A percentile compares a stretch with the other conserved stretches of the same genome.
phyloP scores from a whole-genome alignment of 2,113 vertebrate genomes.

The Epinephelus fuscoguttatus region DNA sequence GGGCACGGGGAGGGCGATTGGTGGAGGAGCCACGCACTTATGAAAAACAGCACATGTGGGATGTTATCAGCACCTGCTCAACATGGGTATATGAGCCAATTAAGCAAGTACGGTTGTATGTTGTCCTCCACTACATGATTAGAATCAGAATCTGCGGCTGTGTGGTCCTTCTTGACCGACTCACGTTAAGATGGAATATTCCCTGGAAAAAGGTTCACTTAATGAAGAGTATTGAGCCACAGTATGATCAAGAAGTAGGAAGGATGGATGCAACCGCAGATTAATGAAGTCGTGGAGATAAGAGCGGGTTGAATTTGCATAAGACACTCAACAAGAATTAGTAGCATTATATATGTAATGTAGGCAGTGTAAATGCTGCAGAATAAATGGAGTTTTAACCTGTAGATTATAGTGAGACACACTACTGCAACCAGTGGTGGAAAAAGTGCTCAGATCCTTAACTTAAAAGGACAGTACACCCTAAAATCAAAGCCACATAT shows the following conservation, averaged over 20 bases:
- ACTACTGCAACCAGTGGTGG: neutral
- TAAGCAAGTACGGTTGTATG: conserved; percentile 69
- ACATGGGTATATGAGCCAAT: conserved; percentile 72
- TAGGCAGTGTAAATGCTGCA: conserved; percentile 19
- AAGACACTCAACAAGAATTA: conserved; percentile 55
- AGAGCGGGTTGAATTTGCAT: conserved; percentile 60
- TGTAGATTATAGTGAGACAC: neutral
- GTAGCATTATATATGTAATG: conserved; percentile 46
- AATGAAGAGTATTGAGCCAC: conserved; percentile 65
- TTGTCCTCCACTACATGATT: conserved; percentile 66
- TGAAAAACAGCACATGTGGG: conserved; percentile 57
- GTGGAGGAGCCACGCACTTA: conserved; percentile 48
- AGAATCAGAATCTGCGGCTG: conserved; percentile 53
- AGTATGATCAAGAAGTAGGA: conserved; percentile 58
- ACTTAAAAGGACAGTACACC: no score
- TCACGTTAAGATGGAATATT: conserved; percentile 50
- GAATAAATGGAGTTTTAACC: conserved; percentile 20
- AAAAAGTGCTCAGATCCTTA: neutral
- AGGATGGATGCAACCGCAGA: conserved; percentile 63
- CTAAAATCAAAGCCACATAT: no score
- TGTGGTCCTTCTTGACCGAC: conserved; percentile 58
- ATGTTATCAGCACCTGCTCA: conserved; percentile 72
- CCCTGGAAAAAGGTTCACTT: conserved; percentile 53
- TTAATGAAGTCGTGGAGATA: conserved; percentile 74
- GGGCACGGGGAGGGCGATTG: neutral